Base-by-base conservation (phyloP, 2,888 invertebrate species). In the Athalia circularis region DNA sequence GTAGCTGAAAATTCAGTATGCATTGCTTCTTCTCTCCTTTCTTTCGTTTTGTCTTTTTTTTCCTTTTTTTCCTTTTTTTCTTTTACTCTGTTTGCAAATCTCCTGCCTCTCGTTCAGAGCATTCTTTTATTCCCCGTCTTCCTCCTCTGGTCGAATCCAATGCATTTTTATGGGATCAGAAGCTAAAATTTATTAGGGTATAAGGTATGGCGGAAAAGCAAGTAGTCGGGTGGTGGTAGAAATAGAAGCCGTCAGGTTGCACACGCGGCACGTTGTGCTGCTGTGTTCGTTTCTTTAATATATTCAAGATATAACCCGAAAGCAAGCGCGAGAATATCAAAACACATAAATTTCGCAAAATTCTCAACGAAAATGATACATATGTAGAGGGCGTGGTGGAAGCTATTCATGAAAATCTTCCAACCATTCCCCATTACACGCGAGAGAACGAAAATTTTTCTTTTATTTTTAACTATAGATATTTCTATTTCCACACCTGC, bases 81-180 rank as follows among this genome's bases (percentile, higher is more conserved):
- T 80, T 80, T 80, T 80, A 78, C 68, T 43, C 75, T 61, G 54
- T 74, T 76, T 29, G 54, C 67, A 78, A 64, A 59, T 70, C 77
- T 65, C 79, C 78, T 65, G 77, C 65, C 50, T 13, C 76, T 78
- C 52, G 8, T 11, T 59, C 6, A 3, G 9, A 9, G 9, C 9
- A n/a, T 13, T n/a, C 59, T 68, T 79, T 64, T 61, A n/a, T 77
- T 78, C 80, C 80, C 79, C 77, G 74, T 79, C 77, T 62, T 79
- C 70, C 59, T 43, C 77, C 78, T 80, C 81, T 80, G 77, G 77
- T 75, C 81, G 84, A 84, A 87, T 84, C 83, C 87, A 87, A 88
- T 88, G 87, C 87, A 87, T 88, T 88, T 87, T 87, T 87, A 88
- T 87, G 83, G 85, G 86, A 87, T 86, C 86, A 83, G 83, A 80